phyloP scores from a whole-genome alignment of 2,888 invertebrate species.

The Drosophila melanocephala region DNA sequence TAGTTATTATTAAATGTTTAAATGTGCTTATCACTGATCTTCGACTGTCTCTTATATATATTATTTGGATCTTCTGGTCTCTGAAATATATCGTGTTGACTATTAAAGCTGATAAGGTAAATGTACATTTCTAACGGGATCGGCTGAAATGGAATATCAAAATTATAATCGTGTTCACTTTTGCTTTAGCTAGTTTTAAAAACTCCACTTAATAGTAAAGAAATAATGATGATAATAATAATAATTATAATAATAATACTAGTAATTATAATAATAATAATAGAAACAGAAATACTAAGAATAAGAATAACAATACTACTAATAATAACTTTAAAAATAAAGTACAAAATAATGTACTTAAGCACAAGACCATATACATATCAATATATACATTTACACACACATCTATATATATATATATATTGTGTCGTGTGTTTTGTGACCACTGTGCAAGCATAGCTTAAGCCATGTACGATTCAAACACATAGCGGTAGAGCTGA shows the following conservation, averaged over 20 bases:
- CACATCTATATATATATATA: neutral
- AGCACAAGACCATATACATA: neutral
- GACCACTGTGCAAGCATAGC: conserved; percentile 67
- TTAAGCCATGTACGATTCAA: conserved; percentile 68
- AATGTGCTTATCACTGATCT: neutral
- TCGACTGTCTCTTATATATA: neutral
- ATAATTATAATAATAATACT: neutral
- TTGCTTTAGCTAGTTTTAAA: neutral
- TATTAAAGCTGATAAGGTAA: neutral
- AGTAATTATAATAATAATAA: neutral
- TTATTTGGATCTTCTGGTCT: neutral
- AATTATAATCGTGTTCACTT: neutral
- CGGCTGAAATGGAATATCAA: neutral
- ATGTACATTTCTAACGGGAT: neutral
- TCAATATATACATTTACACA: neutral
- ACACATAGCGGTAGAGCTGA: conserved; percentile 59
- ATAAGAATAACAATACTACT: neutral
- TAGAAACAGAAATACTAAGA: neutral
- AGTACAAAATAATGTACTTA: neutral
- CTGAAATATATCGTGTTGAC: neutral
- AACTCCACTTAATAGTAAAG: neutral
- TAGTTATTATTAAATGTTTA: neutral
- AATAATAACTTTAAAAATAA: neutral
- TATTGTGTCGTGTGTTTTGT: neutral
- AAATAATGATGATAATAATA: neutral